Conservation (phyloP, 2,888 invertebrate genomes). For the Julus scandinavius region DNA sequence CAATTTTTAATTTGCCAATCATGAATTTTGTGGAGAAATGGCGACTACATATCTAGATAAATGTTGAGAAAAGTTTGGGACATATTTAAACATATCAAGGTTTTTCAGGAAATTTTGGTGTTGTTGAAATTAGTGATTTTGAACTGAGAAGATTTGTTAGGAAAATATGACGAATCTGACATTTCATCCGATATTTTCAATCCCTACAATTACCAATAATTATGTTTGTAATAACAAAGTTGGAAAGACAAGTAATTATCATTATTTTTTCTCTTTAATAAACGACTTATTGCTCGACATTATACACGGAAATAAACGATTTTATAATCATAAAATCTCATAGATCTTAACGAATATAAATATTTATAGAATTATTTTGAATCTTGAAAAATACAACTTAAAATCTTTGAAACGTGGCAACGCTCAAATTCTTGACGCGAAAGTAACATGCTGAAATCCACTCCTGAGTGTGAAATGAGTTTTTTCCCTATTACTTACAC, state of each 20-base stretch:
- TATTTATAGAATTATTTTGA: neutral
- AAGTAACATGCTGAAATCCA: neutral
- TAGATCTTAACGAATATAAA: neutral
- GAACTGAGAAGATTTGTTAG: no score
- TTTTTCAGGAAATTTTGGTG: no score
- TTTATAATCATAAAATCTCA: slow-evolving; percentile 30
- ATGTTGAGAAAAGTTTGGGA: no score
- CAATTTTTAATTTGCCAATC: no score
- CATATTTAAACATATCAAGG: no score
- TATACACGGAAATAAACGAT: neutral
- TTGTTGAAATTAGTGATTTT: no score
- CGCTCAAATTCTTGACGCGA: neutral
- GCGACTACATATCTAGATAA: no score
- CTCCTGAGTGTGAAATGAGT: neutral
- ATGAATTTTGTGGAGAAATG: no score
- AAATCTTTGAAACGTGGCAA: neutral
- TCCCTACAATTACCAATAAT: no score
- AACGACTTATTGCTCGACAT: slow-evolving; percentile 34
- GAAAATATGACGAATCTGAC: no score
- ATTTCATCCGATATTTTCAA: no score
- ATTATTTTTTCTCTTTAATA: neutral
- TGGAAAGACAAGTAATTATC: neutral
- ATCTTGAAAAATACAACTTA: slow-evolving; percentile 12
- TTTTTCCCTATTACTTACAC: no score
- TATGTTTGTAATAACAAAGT: neutral